Evolutionary conservation across 2,113 vertebrate species (phyloP).

Genomic region (Felis catus): F.catus_Fca126_mat1.0 CM031420.1:128658001-128658500

Average conservation of each 20-base stretch:
- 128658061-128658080: not conserved
- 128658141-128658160: not conserved
- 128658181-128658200: not conserved
- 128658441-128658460: too few species aligned
- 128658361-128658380: too few species aligned
- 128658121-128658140: not conserved
- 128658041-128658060: not conserved
- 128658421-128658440: too few species aligned
- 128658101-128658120: not conserved
- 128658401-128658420: too few species aligned
- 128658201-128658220: not conserved
- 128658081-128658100: not conserved
- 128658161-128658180: not conserved
- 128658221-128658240: not conserved
- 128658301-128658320: not conserved
- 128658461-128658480: too few species aligned
- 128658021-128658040: slow-evolving; percentile 4
- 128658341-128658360: not conserved
- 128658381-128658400: too few species aligned
- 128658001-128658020: not conserved
- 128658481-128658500: too few species aligned
- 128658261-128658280: not conserved
- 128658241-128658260: not conserved
- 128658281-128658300: not conserved
- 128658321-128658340: not conserved